These are phyloP conservation scores for Gyrodactylus bullatarudis DNA, from an alignment of 1,140 invertebrate genomes.

Conservation along the genomic window DNA sequence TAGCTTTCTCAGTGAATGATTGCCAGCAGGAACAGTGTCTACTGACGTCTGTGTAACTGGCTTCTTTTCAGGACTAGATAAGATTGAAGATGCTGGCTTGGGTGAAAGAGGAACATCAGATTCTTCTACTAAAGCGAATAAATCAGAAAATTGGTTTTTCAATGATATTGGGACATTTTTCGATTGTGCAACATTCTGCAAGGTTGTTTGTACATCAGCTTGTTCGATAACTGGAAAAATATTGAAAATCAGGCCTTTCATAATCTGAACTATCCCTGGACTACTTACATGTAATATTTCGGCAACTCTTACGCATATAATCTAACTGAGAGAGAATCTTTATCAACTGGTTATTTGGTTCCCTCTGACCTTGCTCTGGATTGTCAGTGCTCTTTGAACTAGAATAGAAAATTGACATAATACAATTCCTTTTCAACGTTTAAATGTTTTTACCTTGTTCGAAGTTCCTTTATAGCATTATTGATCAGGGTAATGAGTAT, in stretches of 20 bases:
- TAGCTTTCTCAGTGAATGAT: background rate
- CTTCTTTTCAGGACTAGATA: background rate
- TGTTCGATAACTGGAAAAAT: background rate
- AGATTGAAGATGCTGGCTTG: background rate
- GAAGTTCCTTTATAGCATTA: background rate
- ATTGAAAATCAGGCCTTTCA: background rate
- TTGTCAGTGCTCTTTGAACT: no score
- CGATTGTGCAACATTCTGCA: background rate
- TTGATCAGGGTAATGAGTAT: background rate
- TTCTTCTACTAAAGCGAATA: background rate
- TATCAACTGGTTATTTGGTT: background rate
- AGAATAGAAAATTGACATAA: no score
- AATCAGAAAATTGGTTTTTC: background rate
- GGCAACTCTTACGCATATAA: background rate
- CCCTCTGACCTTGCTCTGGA: background rate
- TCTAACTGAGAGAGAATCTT: background rate
- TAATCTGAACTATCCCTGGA: background rate
- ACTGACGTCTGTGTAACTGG: background rate
- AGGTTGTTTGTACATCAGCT: background rate
- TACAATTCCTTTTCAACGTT: no score
- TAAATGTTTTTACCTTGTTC: background rate
- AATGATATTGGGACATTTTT: background rate
- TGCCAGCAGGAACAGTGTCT: background rate
- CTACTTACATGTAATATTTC: background rate
- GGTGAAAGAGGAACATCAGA: background rate